phyloP scores from a whole-genome alignment of 2,113 vertebrate genomes.

The Theristicus caerulescens region DNA sequence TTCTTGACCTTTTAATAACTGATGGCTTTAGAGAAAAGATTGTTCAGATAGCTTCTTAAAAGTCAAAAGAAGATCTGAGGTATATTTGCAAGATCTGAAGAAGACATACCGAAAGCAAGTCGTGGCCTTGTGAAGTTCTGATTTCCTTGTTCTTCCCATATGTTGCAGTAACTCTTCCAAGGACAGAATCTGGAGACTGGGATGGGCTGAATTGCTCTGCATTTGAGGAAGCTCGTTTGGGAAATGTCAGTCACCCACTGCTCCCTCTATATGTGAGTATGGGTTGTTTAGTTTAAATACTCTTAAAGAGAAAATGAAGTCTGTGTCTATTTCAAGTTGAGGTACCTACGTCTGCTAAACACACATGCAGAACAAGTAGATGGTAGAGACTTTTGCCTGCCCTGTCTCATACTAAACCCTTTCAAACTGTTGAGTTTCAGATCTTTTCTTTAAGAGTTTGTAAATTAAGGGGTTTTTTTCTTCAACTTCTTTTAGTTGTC shows the following conservation, averaged over 20 bases:
- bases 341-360: not conserved
- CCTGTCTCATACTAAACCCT: not conserved
- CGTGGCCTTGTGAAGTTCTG: accelerated
- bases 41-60: constrained; percentile 8
- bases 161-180: not conserved
- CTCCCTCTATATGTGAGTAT: accelerated
- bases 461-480: not conserved
- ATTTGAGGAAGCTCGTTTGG: not conserved
- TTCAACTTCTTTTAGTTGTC: not conserved
- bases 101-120: not conserved
- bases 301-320: not conserved
- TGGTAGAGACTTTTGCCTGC: not conserved
- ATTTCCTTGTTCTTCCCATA: not conserved
- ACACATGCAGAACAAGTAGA: not conserved
- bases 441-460: not conserved
- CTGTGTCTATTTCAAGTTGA: not conserved
- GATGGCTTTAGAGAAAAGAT: constrained; percentile 26
- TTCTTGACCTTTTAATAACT: constrained; percentile 60
- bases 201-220: not conserved
- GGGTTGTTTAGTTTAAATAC: not conserved
- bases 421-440: not conserved
- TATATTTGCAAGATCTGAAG: not conserved
- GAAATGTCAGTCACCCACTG: not conserved
- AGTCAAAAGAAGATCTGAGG: not conserved
- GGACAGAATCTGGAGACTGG: not conserved